Evolutionary conservation across 53 echinoderm and acorn worm species (phyloP).

Genomic region (Glandiceps talaboti): DNA sequence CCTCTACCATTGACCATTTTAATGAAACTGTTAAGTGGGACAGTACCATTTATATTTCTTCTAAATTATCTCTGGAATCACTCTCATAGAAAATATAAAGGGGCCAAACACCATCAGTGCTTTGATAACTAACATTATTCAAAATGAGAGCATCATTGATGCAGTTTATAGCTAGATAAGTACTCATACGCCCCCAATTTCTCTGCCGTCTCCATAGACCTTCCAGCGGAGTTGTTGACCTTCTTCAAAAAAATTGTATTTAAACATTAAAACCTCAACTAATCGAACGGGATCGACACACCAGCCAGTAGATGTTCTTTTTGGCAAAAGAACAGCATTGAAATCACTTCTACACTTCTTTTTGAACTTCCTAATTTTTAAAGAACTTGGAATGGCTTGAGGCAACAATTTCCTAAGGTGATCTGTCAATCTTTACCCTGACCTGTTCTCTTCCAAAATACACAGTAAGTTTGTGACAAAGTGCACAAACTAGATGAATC

Average conservation of each 20-base stretch:
- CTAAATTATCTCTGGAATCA: constrained; percentile 51
- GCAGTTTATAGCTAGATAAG: constrained; percentile 25
- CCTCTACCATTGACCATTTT: neutral
- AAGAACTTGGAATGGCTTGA: neutral
- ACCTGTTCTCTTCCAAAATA: neutral
- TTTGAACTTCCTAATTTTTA: neutral
- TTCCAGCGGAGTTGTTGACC: neutral
- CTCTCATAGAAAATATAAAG: constrained; percentile 52
- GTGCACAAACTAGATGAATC: no score
- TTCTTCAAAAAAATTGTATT: constrained; percentile 24
- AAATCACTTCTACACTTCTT: neutral
- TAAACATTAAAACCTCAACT: constrained; percentile 25
- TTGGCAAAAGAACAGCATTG: constrained; percentile 18
- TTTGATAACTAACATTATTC: constrained; percentile 27
- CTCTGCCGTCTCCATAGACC: constrained; percentile 38
- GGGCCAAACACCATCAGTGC: constrained; percentile 34
- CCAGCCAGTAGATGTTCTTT: constrained; percentile 40
- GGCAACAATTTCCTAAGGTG: neutral
- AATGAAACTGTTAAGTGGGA: neutral
- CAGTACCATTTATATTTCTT: constrained; percentile 14
- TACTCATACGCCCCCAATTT: constrained; percentile 40
- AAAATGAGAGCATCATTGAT: constrained; percentile 27
- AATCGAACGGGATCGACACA: constrained; percentile 31
- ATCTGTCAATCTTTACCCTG: neutral
- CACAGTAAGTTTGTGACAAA: neutral